These are phyloP conservation scores for Eilema depressum DNA, from an alignment of 2,888 invertebrate genomes.

Conservation along the genomic window DNA sequence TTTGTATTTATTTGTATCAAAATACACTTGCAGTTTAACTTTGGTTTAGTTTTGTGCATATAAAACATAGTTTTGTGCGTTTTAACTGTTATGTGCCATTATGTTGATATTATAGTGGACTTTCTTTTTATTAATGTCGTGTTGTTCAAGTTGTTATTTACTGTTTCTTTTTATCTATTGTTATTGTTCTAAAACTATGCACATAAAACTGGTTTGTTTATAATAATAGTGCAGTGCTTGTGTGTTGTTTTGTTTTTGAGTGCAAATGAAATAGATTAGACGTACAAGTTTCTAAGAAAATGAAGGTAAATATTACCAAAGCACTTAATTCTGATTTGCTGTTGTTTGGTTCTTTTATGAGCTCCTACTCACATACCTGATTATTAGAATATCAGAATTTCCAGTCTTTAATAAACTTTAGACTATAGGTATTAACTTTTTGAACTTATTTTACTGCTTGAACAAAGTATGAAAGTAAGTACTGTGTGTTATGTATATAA, in stretches of 20 bases:
- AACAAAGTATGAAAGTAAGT: not conserved
- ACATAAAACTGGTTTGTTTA: not conserved
- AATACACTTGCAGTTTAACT: not conserved
- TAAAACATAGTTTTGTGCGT: not conserved
- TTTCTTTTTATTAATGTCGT: not conserved
- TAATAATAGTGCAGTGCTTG: not conserved
- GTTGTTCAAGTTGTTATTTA: not conserved
- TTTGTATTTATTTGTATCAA: constrained; percentile 30
- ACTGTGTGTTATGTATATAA: not conserved
- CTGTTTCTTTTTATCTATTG: not conserved
- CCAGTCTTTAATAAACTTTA: not conserved
- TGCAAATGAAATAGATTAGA: not conserved
- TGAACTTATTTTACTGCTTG: not conserved
- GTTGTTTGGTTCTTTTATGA: not conserved
- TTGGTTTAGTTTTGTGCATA: not conserved
- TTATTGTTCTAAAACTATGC: not conserved
- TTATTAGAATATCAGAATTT: not conserved
- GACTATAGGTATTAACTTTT: not conserved
- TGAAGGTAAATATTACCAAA: constrained; percentile 6
- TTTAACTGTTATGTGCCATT: too few species aligned
- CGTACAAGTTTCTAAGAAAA: not conserved
- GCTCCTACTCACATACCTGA: not conserved
- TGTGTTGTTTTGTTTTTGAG: not conserved
- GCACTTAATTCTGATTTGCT: not conserved
- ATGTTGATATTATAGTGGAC: not conserved